phyloP scores from a whole-genome alignment of 1,140 invertebrate genomes.

The Oncopodura yosiiana region DNA sequence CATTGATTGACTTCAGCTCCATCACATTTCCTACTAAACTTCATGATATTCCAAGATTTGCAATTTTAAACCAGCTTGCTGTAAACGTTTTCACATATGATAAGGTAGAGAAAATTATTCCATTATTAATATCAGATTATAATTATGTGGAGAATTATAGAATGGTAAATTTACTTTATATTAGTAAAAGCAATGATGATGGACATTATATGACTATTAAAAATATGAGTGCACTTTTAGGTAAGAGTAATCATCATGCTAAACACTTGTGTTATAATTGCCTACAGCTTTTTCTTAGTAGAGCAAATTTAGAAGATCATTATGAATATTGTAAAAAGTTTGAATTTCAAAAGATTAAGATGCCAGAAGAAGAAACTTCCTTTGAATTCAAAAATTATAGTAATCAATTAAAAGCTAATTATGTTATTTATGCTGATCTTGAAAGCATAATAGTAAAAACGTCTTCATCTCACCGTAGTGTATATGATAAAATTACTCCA shows the following conservation, averaged over 20 bases:
- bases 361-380: neutral
- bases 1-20: too few species aligned
- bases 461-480: neutral
- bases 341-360: conserved; percentile 2
- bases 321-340: neutral
- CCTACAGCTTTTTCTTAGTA: conserved; percentile 5
- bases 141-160: neutral
- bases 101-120: neutral
- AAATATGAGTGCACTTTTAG: conserved; percentile 1
- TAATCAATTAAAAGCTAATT: conserved; percentile 2
- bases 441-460: neutral
- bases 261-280: conserved; percentile 13
- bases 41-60: conserved; percentile 1
- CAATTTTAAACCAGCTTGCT: neutral
- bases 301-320: neutral
- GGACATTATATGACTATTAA: conserved; percentile 7
- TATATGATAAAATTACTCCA: too few species aligned
- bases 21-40: neutral
- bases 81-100: conserved; percentile 6
- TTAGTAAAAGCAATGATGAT: neutral
- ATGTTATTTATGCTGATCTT: conserved; percentile 8
- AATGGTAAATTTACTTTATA: conserved; percentile 6
- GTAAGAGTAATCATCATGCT: neutral
- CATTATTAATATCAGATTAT: neutral
- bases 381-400: conserved; percentile 6